Percentiles rank a stretch among this genome's conserved stretches.
These are phyloP conservation scores for Lasioglossum figueresi DNA, from an alignment of 2,888 invertebrate genomes.

Conservation along the genomic window DNA sequence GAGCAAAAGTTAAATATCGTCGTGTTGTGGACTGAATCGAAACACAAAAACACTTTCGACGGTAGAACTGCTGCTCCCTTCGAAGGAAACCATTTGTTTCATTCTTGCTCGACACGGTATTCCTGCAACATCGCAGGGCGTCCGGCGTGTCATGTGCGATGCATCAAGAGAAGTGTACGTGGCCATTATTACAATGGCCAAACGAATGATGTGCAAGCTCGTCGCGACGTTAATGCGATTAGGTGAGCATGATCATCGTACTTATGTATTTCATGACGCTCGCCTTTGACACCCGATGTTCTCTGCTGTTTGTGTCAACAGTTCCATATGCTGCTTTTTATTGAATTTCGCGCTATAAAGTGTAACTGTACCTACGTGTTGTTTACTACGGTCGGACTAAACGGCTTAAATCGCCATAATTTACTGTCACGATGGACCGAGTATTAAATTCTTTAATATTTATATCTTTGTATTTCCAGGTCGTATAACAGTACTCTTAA, in stretches of 20 bases:
- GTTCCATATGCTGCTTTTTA: constrained; percentile 34
- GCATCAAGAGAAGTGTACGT: constrained; percentile 12
- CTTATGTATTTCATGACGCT: constrained; percentile 56
- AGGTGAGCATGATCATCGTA: constrained; percentile 49
- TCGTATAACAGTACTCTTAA: background rate
- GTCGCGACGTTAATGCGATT: constrained; percentile 47
- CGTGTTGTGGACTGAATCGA: background rate
- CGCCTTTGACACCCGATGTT: constrained; percentile 46
- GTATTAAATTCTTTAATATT: background rate
- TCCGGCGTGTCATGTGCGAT: background rate
- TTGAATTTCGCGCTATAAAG: background rate
- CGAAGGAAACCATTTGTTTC: constrained; percentile 24
- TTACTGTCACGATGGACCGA: background rate
- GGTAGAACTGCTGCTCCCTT: background rate
- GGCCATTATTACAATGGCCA: constrained; percentile 14
- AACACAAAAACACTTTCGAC: background rate
- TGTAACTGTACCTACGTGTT: background rate
- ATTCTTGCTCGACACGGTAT: constrained; percentile 12
- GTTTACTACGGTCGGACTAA: background rate
- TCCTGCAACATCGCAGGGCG: constrained; percentile 12
- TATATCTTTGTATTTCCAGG: background rate
- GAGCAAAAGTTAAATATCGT: background rate
- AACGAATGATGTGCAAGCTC: constrained; percentile 44
- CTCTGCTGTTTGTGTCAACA: constrained; percentile 35
- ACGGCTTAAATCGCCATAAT: background rate